A percentile compares a stretch with the other conserved stretches of the same genome.
Evolutionary conservation across 2,113 vertebrate species (phyloP).

Genomic region (Tragelaphus strepsiceros): DNA sequence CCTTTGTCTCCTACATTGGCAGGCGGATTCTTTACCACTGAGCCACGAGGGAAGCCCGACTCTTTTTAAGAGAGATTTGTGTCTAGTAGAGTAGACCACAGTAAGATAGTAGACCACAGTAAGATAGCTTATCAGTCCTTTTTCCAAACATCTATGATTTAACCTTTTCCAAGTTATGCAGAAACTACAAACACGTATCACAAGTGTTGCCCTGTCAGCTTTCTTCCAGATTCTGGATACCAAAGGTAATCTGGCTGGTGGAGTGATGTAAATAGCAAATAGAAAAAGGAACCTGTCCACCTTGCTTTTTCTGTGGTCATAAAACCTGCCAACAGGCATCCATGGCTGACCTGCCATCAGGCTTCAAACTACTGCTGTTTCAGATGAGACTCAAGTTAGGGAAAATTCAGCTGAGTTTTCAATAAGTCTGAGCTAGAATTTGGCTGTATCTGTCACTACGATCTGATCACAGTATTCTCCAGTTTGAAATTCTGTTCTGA

Average conservation of each 20-base stretch:
- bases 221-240: not conserved
- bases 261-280: not conserved
- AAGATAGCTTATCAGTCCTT: not conserved
- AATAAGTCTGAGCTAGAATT: not conserved
- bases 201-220: not conserved
- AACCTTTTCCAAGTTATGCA: not conserved
- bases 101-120: not conserved
- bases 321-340: not conserved
- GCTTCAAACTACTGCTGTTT: not conserved
- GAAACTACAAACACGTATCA: not conserved
- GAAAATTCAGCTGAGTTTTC: not conserved
- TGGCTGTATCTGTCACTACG: not conserved
- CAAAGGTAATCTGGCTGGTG: not conserved
- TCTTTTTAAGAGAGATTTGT: not conserved
- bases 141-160: not conserved
- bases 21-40: not conserved
- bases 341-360: not conserved
- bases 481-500: not conserved
- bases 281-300: not conserved
- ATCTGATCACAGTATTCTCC: not conserved
- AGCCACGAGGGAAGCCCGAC: not conserved
- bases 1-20: not conserved
- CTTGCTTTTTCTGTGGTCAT: not conserved
- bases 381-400: not conserved
- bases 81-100: not conserved